A percentile compares a stretch with the other conserved stretches of the same genome.
phyloP scores from a whole-genome alignment of 2,113 vertebrate species.

The Campylomormyrus tamandua region DNA sequence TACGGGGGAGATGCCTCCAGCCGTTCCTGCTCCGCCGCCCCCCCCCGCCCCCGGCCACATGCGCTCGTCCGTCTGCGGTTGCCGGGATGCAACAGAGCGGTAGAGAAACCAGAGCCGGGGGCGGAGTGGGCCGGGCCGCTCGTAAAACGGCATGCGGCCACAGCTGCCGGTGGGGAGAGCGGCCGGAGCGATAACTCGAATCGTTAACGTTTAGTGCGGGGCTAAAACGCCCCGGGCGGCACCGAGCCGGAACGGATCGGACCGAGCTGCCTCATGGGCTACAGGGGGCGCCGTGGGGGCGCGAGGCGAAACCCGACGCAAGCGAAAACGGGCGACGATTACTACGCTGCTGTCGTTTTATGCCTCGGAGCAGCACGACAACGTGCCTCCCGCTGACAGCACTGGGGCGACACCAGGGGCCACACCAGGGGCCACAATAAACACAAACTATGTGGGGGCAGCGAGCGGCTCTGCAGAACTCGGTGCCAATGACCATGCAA shows the following conservation, averaged over 20 bases:
- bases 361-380: neutral
- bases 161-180: neutral
- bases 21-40: neutral
- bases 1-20: neutral
- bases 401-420: neutral
- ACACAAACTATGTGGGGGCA: neutral
- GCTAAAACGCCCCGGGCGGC: neutral
- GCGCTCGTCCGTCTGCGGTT: neutral
- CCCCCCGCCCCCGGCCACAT: neutral
- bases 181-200: neutral
- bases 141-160: neutral
- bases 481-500: no score
- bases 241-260: neutral
- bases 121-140: neutral
- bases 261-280: neutral
- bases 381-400: neutral
- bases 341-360: neutral
- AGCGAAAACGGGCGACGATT: neutral
- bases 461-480: neutral
- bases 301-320: neutral
- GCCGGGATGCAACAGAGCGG: neutral
- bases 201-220: slow-evolving; percentile 12
- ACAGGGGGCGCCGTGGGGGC: neutral
- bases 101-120: neutral
- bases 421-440: neutral